These are phyloP conservation scores for Delphinapterus leucas DNA, from an alignment of 2,113 vertebrate species.

Conservation along the genomic window DNA sequence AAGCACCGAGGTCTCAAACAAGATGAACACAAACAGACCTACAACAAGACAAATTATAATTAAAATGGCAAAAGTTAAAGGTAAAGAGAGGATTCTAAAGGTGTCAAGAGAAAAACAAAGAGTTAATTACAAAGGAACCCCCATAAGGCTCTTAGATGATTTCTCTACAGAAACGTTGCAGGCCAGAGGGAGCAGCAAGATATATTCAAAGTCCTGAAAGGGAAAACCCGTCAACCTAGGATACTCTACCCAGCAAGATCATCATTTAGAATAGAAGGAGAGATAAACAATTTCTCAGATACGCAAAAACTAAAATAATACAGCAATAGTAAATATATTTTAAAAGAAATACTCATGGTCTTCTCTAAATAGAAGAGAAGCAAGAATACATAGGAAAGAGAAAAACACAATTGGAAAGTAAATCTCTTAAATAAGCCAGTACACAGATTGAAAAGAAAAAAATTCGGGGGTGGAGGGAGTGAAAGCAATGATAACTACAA, in stretches of 20 bases:
- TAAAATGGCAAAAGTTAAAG: background rate
- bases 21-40: background rate
- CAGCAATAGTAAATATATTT: background rate
- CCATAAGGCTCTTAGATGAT: background rate
- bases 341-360: background rate
- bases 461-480: background rate
- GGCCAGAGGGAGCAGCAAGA: background rate
- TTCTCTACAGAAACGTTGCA: background rate
- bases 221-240: no score
- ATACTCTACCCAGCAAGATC: background rate
- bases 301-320: background rate
- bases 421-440: background rate
- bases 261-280: background rate
- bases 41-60: background rate
- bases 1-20: background rate
- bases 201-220: background rate
- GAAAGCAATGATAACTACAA: background rate
- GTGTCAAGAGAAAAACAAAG: background rate
- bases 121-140: background rate
- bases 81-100: background rate
- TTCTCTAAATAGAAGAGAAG: background rate
- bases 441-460: background rate
- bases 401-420: background rate
- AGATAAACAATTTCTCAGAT: background rate
- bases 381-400: background rate